These are phyloP conservation scores for Ctenomys sociabilis DNA, from an alignment of 2,113 vertebrate species.

Conservation along the genomic window DNA sequence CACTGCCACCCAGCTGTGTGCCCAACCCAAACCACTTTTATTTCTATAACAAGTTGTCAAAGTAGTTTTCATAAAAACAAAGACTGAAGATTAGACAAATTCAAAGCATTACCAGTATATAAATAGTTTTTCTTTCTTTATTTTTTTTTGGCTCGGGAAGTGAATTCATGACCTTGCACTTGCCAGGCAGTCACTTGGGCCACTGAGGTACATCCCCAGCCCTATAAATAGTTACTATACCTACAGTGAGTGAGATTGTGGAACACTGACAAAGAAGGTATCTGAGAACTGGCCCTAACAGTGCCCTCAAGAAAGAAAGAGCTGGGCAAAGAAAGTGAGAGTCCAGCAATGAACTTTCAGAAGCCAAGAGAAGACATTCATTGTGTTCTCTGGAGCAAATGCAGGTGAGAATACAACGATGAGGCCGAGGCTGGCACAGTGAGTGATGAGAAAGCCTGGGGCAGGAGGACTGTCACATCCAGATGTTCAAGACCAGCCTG, in stretches of 20 bases:
- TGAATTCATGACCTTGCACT: no score
- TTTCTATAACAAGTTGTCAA: background rate
- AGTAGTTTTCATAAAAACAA: background rate
- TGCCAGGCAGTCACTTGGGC: no score
- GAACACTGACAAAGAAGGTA: background rate
- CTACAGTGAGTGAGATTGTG: background rate
- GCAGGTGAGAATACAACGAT: background rate
- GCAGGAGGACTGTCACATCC: background rate
- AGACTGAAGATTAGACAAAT: background rate
- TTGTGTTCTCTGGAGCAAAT: background rate
- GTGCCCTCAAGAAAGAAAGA: background rate
- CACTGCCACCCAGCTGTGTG: background rate
- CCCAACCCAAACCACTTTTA: background rate
- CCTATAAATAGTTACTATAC: no score
- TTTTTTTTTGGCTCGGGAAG: no score
- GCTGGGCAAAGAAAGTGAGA: background rate
- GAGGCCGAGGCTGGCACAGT: background rate
- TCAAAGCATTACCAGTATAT: background rate
- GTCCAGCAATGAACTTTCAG: background rate
- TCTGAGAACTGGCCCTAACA: background rate
- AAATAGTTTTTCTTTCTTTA: background rate
- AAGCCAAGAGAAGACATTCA: background rate
- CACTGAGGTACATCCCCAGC: no score
- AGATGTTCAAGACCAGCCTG: background rate
- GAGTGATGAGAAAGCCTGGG: background rate